Base-by-base conservation (phyloP, 2,113 vertebrate genomes). In the Natator depressus region DNA sequence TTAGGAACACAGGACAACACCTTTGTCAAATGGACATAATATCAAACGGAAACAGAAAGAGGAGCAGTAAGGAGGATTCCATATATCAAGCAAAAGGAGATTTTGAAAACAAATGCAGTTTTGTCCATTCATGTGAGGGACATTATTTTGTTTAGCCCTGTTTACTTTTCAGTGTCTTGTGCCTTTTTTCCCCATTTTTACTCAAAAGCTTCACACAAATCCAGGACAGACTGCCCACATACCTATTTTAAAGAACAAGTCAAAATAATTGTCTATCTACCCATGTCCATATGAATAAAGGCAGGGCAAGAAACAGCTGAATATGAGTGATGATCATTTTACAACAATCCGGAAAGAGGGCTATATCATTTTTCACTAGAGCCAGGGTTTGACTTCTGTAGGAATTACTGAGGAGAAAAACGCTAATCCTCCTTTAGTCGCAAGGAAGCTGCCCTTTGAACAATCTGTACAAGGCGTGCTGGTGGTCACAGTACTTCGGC, bases 291-390 rank as follows among this genome's bases (percentile, higher is more conserved):
- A 20, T 16, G 31, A 31, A 35, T 62, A 65, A 85, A 51, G 8
- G 4, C 47, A 47, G 12, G 59, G 20, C 16, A 83, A 79, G 24
- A 6, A 84, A 72, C 76, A 29, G 31, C 10, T 49, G 82, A 10
- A 92, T 62, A 47, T 8, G 14, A 93, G 14, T 4, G 88, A 92
- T 81, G 78, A 20, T 38, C 16, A 88, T 16, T 90, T 88, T 59
- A 88, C 47, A 12, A 62, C 1, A 7, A 72, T 0, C 1, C 42
- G 49, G 87, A 42, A 25, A 57, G 82, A 84, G 84, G 2, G 31
- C 47, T 8, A 1, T 29, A 83, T 42, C 20, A n/a, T 38, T 78
- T 92, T 84, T 47, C 12, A 8, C 25, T 22, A 87, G 5, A 91
- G 38, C 3, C 8, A n/a, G 25, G 4, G 10, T 65, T 62, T 38